Base-by-base conservation (phyloP, 1,140 invertebrate species). In the Proctacanthus coquilletti region DNA sequence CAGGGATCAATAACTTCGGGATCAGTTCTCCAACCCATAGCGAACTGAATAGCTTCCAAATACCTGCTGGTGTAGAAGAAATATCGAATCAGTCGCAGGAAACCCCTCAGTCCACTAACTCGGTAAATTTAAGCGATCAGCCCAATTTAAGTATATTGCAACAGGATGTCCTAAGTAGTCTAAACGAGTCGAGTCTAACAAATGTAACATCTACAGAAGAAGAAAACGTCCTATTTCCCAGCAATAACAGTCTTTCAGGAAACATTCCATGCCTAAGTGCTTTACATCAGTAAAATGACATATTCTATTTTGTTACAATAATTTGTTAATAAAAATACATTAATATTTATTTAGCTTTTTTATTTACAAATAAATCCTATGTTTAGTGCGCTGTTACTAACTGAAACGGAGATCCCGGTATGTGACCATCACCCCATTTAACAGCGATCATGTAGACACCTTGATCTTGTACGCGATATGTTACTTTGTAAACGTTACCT, bases 391-490 rank as follows among this genome's bases (percentile, higher is more conserved):
- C 42, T 6, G 52, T 75, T 46, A 73, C 78, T 32, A 79, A 77
- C 61, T 73, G 76, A 65, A 85, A 92, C 2, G 87, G 87, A 44
- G 81, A 85, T 42, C 87, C 87, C 20, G 85, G 83, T 56, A 92
- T 84, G 57, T 91, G 81, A 30, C 89, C 77, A 39, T 91, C 86
- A 21, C 87, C 87, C 83, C 84, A 92, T 60, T 86, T 89, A 18
- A 84, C 76, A 34, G 87, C 74, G 14, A 91, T 64, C 43, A 87
- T 72, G 59, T 92, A 86, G 46, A 87, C 79, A 13, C 87, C 87
- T 42, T 74, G 64, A 47, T 89, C 84, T 45, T 80, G 71, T 8
- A 80, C 74, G 39, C 74, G 50, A 43, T 79, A 78, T 41, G 70
- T 75, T 5, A 82, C 75, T 46, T 78, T 72, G 60, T 86, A 91